These are phyloP conservation scores for Fulica atra DNA, from an alignment of 2,113 vertebrate genomes.

Conservation along the genomic window DNA sequence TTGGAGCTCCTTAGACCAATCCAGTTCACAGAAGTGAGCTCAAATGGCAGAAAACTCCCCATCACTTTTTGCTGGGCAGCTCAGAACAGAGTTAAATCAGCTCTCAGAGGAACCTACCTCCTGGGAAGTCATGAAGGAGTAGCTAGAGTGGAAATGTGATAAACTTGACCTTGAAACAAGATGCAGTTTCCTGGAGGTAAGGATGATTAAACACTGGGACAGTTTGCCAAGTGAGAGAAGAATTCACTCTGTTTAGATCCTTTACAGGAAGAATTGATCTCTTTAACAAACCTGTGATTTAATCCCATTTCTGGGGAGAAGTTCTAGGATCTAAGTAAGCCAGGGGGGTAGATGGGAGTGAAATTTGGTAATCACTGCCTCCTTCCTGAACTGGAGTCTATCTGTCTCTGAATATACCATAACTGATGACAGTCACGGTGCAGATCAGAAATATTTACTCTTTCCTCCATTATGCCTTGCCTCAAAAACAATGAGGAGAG, in stretches of 20 bases:
- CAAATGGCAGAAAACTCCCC: background rate
- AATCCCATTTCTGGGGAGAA: conserved; percentile 44
- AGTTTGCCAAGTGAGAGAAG: conserved; percentile 49
- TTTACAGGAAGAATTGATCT: conserved; percentile 35
- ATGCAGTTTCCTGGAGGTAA: conserved; percentile 19
- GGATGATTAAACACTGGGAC: conserved; percentile 18
- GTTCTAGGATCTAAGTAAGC: background rate
- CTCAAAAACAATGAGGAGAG: background rate
- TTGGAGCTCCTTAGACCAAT: background rate
- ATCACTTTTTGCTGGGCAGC: background rate
- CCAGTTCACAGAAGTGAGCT: background rate
- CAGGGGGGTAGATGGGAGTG: background rate
- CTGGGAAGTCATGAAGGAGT: conserved; percentile 1
- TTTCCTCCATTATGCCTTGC: background rate
- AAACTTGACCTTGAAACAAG: conserved; percentile 48
- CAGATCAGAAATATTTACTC: background rate
- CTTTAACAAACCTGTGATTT: conserved; percentile 35
- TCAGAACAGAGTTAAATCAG: background rate
- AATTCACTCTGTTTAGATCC: conserved; percentile 30
- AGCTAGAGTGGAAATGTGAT: conserved; percentile 12
- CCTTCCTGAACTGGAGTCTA: background rate
- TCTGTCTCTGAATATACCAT: background rate
- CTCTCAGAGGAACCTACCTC: background rate
- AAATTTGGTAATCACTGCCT: background rate
- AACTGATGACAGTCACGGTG: background rate